Percentiles rank a stretch among this genome's conserved stretches.
These are phyloP conservation scores for Gortyna flavago DNA, from an alignment of 2,888 invertebrate species.

Conservation along the genomic window DNA sequence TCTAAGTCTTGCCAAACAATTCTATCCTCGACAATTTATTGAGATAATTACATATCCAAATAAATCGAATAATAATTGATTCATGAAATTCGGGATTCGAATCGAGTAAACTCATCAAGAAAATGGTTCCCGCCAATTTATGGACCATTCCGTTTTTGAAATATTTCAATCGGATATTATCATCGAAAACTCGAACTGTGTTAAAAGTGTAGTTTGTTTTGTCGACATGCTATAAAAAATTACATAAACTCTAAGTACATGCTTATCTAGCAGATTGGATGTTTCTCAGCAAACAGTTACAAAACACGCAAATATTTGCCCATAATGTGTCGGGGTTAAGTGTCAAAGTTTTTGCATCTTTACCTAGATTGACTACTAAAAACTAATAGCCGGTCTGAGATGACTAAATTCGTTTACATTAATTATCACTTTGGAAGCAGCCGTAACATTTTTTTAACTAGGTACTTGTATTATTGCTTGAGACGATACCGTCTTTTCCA, in stretches of 20 bases:
- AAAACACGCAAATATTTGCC: constrained; percentile 45
- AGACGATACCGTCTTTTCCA: background rate
- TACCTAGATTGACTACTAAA: constrained; percentile 18
- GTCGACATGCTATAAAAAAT: background rate
- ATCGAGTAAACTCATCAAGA: constrained; percentile 54
- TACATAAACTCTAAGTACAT: constrained; percentile 12
- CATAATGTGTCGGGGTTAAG: constrained; percentile 37
- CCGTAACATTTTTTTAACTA: background rate
- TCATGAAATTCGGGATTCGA: constrained; percentile 41
- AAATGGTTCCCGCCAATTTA: constrained; percentile 48
- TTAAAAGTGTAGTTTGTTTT: constrained; percentile 3
- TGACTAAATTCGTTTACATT: constrained; percentile 21
- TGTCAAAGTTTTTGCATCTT: constrained; percentile 49
- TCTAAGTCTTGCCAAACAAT: constrained; percentile 23
- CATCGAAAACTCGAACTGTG: background rate
- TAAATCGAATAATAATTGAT: constrained; percentile 57
- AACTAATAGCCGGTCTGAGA: constrained; percentile 19
- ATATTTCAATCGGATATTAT: constrained; percentile 37
- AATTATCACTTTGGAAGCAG: constrained; percentile 13
- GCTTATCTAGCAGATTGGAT: background rate
- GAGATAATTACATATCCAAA: constrained; percentile 38
- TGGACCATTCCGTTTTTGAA: constrained; percentile 30
- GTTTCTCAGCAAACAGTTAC: constrained; percentile 43
- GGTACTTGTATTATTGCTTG: background rate
- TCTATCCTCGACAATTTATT: constrained; percentile 29